Percentiles rank a stretch among this genome's conserved stretches.
Conservation (phyloP, 2,888 invertebrate genomes). For the Bellardia bayeri region DNA sequence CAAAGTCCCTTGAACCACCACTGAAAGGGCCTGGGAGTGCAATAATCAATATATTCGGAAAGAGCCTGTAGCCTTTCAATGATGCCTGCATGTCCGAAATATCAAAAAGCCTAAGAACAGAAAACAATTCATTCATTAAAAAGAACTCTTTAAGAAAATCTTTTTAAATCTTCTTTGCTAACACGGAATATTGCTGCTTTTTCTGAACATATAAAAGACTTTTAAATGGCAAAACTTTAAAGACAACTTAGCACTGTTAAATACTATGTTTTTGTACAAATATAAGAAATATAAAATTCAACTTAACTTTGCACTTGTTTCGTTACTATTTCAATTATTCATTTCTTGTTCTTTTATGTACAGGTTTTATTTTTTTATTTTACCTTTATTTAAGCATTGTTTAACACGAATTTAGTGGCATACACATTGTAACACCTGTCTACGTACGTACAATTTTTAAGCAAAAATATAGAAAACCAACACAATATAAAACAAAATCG, state of each 20-base stretch:
- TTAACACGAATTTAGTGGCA: slow-evolving; percentile 16
- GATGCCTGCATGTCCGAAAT: no score
- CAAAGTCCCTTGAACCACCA: no score
- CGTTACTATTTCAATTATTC: slow-evolving; percentile 54
- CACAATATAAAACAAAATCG: slow-evolving; percentile 18
- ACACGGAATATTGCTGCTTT: neutral
- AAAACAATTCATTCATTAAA: no score
- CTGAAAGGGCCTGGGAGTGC: no score
- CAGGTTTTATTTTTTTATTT: neutral
- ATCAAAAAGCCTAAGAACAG: no score
- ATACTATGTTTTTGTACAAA: neutral
- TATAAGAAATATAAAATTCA: slow-evolving; percentile 23
- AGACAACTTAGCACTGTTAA: neutral
- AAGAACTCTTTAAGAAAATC: no score
- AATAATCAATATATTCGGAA: no score
- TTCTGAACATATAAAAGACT: neutral
- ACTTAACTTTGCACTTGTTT: slow-evolving; percentile 28
- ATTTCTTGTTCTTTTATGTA: neutral
- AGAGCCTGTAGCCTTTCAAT: no score
- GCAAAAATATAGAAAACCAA: neutral
- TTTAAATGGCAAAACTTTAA: neutral
- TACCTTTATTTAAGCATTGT: slow-evolving; percentile 1
- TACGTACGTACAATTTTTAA: neutral
- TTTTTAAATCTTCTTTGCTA: no score
- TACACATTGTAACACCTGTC: neutral